Base-by-base conservation (phyloP, 2,113 vertebrate species). In the Piprites chloris region DNA sequence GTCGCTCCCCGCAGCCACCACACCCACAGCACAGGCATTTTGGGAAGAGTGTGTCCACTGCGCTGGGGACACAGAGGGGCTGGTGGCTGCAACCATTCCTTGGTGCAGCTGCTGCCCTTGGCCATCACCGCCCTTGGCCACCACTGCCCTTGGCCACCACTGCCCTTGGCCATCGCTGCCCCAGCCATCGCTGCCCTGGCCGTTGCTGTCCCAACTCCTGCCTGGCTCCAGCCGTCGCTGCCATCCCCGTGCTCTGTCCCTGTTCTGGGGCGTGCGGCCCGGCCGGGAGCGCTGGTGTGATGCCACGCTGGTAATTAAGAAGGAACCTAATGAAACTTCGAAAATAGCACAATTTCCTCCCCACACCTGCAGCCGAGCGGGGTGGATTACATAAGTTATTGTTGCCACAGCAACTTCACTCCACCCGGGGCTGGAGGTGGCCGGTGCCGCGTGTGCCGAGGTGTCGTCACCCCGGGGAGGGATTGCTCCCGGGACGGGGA, bases 331-430 rank as follows among this genome's bases (percentile, higher is more conserved):
- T 58, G 81, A 84, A 94, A 85, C 91, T 73, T 80, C 16, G n/a
- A 86, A 97, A 91, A 95, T 93, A 85, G 73, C 83, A 80, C 92
- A 32, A 44, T 71, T 93, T 91, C 91, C 74, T 89, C 92, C 92
- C 84, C 97, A 90, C 96, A 97, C 98, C 97, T 96, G 97, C 95
- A 96, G 97, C 97, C 95, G 92, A 86, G 94, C 90, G 33, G 94
- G 73, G 65, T 58, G 73, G 87, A 77, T 98, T 98, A 97, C 87
- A 95, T 98, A 98, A 98, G 13, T 65, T 52, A 62, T 33, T 69
- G 97, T 97, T 98, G 97, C 98, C 79, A 95, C 95, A 94, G 97
- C 96, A 98, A 93, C 96, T 89, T n/a, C 37, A 37, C 94, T 92
- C 90, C 93, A 78, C 89, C 93, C 77, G 58, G 93, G 89, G 96